Evolutionary conservation across 1,140 invertebrate genomes (phyloP), one percentile per base, ranked within the genome.

Genomic region (Orchesella cincta): DNA sequence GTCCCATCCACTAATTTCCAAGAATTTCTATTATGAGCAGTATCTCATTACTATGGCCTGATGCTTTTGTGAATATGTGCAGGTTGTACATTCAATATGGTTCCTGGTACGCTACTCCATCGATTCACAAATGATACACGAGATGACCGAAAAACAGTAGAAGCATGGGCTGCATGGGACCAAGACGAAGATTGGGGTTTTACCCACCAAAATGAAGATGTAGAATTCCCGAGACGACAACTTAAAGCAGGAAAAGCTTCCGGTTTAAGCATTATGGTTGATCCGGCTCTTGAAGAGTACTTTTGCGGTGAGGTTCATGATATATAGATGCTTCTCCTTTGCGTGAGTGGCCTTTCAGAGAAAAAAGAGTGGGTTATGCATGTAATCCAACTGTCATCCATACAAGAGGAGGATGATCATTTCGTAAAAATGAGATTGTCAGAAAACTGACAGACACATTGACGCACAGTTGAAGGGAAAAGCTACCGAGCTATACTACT

Each of bases 31-130:
- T 5, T 46, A 18, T 5, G 5, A 46, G 5, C 39, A 8, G 39
- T 46, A 46, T 46, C 39, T 46, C 18, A 8, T 46, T 46, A n/a
- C n/a, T n/a, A n/a, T n/a, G n/a, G n/a, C 39, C 18, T 46, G 39
- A 46, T 46, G n/a, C n/a, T 46, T 46, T 46, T 46, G 39, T 46
- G 39, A 8, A 5, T n/a, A n/a, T 46, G 5, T 46, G 5, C 18
- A 46, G 39, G 93, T 83, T 94, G 93, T 83, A 91, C 92, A 2
- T 94, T 94, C 80, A 94, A 94, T 84, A 88, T 89, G 18, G 76
- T 81, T 34, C 73, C 78, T 1, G 73, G 76, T 36, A 77, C 80
- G 0, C 28, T 81, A 16, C 77, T 81, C 16, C 71, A 78, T 39
- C 52, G 23, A 0, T 76, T 71, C 26, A 57, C 23, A 8, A 57